Evolutionary conservation across 2,797 vertebrate species (phyloP).

Genomic region (Phyllotis vaccarum): DNA sequence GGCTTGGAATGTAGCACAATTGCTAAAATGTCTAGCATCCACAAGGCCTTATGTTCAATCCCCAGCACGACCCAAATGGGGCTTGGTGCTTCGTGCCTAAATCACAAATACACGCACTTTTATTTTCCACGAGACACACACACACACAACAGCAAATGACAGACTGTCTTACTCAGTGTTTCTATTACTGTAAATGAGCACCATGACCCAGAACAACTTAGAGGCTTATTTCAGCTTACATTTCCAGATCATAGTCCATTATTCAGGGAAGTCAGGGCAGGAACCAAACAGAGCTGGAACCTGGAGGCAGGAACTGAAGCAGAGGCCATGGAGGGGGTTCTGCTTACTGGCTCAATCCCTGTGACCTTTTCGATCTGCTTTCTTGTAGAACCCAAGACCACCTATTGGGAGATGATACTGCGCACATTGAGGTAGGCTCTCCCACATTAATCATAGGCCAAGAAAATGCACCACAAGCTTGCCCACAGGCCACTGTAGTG

Average conservation of each 20-base stretch:
- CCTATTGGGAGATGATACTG: too few species aligned
- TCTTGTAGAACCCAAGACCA: not conserved
- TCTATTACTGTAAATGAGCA: not conserved
- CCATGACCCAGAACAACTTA: not conserved
- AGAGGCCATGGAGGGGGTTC: too few species aligned
- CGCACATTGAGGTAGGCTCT: not conserved
- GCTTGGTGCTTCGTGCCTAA: not conserved
- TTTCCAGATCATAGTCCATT: not conserved
- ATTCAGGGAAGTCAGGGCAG: not conserved
- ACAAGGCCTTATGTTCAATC: not conserved
- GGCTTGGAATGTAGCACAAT: not conserved
- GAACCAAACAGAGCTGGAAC: not conserved
- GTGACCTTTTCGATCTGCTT: not conserved
- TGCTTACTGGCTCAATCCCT: not conserved
- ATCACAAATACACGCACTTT: not conserved
- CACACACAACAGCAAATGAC: too few species aligned
- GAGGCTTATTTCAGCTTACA: not conserved
- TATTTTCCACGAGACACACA: not conserved
- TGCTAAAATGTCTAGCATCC: not conserved
- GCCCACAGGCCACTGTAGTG: not conserved
- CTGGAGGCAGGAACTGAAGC: not conserved
- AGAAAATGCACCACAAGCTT: not conserved
- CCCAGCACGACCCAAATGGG: not conserved
- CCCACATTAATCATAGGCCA: not conserved
- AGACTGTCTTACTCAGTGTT: not conserved